Evolutionary conservation across 1,140 invertebrate genomes (phyloP).

Genomic region (Tribolium castaneum): DNA sequence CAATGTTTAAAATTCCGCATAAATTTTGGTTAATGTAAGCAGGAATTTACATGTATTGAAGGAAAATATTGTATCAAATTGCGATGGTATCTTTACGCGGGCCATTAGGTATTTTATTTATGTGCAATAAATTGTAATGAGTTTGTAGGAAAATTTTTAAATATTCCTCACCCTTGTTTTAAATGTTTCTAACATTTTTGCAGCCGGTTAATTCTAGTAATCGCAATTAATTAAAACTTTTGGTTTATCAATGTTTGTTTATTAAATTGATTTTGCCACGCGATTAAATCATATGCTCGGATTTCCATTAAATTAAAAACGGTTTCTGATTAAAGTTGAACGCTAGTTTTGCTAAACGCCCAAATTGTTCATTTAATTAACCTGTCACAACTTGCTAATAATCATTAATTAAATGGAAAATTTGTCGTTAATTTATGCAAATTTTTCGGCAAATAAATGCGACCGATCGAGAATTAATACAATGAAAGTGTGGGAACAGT

Average conservation of each 20-base stretch:
- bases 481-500: neutral
- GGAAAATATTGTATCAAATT: constrained; percentile 11
- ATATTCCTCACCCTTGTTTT: neutral
- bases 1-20: neutral
- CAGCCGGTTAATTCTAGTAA: neutral
- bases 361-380: neutral
- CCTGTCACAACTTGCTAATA: neutral
- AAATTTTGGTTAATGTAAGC: constrained; percentile 1
- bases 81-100: constrained; percentile 3
- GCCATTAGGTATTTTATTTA: neutral
- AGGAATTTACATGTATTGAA: constrained; percentile 9
- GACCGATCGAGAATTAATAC: neutral
- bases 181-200: neutral
- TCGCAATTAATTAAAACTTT: neutral
- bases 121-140: neutral
- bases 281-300: neutral
- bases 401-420: neutral
- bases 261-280: neutral
- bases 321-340: neutral
- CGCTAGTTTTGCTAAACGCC: neutral
- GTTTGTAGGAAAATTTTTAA: neutral
- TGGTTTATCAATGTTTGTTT: neutral
- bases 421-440: neutral
- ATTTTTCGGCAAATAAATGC: neutral
- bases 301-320: neutral